phyloP scores from a whole-genome alignment of 2,113 vertebrate species.

The Neopipo cinnamomea region DNA sequence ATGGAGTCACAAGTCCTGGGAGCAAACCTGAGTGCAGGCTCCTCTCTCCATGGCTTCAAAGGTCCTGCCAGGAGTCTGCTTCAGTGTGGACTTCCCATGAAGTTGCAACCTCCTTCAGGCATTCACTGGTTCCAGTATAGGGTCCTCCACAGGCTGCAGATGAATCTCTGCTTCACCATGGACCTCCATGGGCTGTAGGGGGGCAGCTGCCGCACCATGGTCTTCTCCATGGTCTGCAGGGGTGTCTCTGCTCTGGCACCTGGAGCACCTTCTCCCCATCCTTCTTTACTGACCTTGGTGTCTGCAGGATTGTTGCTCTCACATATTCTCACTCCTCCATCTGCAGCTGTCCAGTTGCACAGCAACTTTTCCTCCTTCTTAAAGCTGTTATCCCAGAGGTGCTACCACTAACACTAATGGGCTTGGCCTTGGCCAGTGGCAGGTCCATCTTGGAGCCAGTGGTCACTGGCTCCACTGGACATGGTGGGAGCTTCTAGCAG shows the following conservation, averaged over 20 bases:
- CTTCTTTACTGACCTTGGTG: background rate
- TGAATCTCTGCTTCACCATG: background rate
- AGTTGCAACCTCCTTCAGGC: background rate
- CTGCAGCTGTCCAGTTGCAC: background rate
- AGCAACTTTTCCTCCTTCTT: background rate
- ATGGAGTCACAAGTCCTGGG: background rate
- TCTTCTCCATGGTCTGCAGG: background rate
- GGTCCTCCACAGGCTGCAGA: background rate
- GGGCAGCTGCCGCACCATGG: background rate
- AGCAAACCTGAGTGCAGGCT: background rate
- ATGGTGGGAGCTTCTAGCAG: background rate
- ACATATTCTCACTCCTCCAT: background rate
- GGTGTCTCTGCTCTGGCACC: background rate
- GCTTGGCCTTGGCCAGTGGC: background rate
- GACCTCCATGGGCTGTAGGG: background rate
- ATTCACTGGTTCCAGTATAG: background rate
- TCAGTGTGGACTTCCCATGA: background rate
- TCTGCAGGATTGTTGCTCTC: background rate
- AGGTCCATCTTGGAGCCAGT: too few species aligned
- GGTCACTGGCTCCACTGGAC: background rate
- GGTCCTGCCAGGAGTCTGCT: background rate
- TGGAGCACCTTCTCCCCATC: background rate
- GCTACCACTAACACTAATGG: fast-evolving
- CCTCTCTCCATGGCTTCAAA: background rate
- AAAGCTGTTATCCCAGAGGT: background rate